Conservation (phyloP, 2,113 vertebrate genomes). For the Rhinoderma darwinii region DNA sequence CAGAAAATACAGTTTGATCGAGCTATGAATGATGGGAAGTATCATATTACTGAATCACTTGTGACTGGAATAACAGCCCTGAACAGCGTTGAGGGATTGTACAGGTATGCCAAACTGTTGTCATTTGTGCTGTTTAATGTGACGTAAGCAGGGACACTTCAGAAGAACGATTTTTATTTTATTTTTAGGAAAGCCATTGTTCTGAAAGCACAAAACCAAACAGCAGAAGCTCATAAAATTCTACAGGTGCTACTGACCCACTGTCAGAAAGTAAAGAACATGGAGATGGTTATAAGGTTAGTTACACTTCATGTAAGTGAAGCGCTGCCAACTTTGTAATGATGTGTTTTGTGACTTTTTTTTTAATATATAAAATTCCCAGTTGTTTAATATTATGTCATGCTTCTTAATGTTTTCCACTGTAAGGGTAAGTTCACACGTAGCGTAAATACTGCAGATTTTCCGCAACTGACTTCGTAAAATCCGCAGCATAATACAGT, state of each 20-base stretch:
- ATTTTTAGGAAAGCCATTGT: slow-evolving; percentile 87
- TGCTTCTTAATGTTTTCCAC: no score
- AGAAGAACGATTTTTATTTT: slow-evolving; percentile 43
- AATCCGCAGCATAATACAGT: no score
- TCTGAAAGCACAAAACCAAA: slow-evolving; percentile 89
- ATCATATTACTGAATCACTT: slow-evolving; percentile 85
- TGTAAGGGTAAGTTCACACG: no score
- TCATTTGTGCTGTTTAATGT: background rate
- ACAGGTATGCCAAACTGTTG: slow-evolving; percentile 78
- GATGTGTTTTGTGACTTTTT: background rate
- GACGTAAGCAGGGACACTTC: background rate
- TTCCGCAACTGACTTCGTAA: no score
- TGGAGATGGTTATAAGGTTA: slow-evolving; percentile 92
- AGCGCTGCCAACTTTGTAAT: background rate
- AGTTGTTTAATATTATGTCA: no score
- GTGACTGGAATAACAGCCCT: slow-evolving; percentile 89
- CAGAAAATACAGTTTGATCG: slow-evolving; percentile 95
- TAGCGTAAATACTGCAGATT: no score
- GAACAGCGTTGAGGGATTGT: slow-evolving; percentile 86
- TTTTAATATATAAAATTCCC: no score
- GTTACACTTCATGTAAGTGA: slow-evolving; percentile 16
- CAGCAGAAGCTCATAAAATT: slow-evolving; percentile 87
- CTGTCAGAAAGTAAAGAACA: slow-evolving; percentile 88
- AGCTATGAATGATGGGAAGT: slow-evolving; percentile 93
- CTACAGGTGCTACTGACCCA: slow-evolving; percentile 85